Evolutionary conservation across 1,140 invertebrate genomes (phyloP).

Genomic region (Zaprionus vittiger): DNA sequence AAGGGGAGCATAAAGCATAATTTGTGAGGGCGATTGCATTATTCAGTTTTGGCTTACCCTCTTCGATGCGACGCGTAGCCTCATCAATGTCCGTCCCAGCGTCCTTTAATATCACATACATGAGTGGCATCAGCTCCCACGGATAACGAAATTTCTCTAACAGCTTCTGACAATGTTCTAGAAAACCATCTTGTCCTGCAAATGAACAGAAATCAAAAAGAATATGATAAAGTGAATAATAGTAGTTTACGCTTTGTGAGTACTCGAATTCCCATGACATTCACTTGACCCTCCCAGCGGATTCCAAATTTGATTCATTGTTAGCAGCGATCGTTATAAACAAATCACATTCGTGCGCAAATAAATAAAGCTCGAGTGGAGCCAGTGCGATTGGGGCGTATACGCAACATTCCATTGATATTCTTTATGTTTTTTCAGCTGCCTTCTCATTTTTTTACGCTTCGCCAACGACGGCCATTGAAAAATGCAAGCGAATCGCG

Average conservation of each 20-base stretch:
- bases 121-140: constrained; percentile 89
- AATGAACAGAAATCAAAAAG: constrained; percentile 56
- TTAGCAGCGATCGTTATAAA: constrained; percentile 24
- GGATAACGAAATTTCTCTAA: constrained; percentile 89
- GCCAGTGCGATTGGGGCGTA: constrained; percentile 17
- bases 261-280: constrained; percentile 4
- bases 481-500: constrained; percentile 7
- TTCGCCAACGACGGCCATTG: constrained; percentile 17
- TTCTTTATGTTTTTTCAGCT: constrained; percentile 48
- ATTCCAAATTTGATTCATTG: constrained; percentile 39
- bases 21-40: background rate
- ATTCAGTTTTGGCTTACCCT: constrained; percentile 86
- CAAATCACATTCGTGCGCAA: constrained; percentile 14
- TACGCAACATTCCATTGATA: constrained; percentile 27
- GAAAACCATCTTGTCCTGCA: constrained; percentile 87
- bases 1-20: background rate
- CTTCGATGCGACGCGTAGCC: constrained; percentile 88
- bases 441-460: constrained; percentile 22
- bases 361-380: constrained; percentile 32
- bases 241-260: background rate
- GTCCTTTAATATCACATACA: constrained; percentile 90
- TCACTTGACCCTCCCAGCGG: constrained; percentile 14
- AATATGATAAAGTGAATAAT: background rate
- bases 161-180: constrained; percentile 89
- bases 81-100: constrained; percentile 88